phyloP scores from a whole-genome alignment of 1,140 invertebrate genomes.

The Euglossa dilemma region DNA sequence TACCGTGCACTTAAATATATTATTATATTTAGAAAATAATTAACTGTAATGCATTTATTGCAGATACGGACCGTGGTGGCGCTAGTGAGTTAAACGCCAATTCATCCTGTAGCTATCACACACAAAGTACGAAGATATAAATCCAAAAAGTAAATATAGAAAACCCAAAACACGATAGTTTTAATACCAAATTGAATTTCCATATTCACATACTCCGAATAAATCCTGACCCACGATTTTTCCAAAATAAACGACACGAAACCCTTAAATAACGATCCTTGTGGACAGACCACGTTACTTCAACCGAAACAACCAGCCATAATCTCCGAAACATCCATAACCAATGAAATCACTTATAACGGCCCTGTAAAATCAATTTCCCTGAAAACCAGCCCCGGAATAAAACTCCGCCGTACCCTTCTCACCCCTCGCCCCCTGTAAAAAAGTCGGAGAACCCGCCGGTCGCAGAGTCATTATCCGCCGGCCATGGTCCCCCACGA shows the following conservation, averaged over 20 bases:
- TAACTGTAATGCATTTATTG: no score
- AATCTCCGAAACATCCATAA: background rate
- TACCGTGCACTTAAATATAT: no score
- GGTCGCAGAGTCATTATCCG: slow-evolving; percentile 54
- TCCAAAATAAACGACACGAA: background rate
- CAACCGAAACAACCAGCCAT: background rate
- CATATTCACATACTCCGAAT: no score
- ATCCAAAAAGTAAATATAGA: no score
- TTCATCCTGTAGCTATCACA: no score
- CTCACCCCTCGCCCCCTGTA: background rate
- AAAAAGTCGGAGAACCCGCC: background rate
- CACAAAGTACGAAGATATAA: no score
- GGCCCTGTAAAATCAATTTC: background rate
- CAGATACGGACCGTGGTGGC: no score
- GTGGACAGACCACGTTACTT: background rate
- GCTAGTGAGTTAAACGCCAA: no score
- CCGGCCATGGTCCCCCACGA: slow-evolving; percentile 47
- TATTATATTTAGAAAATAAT: no score
- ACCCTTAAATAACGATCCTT: background rate
- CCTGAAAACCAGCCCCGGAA: background rate
- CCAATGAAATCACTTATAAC: background rate
- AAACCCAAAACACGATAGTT: no score
- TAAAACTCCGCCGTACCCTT: background rate
- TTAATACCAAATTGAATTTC: no score
- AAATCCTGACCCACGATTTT: background rate